Conservation (phyloP, 2,797 vertebrate genomes). For the Monodelphis domestica region DNA sequence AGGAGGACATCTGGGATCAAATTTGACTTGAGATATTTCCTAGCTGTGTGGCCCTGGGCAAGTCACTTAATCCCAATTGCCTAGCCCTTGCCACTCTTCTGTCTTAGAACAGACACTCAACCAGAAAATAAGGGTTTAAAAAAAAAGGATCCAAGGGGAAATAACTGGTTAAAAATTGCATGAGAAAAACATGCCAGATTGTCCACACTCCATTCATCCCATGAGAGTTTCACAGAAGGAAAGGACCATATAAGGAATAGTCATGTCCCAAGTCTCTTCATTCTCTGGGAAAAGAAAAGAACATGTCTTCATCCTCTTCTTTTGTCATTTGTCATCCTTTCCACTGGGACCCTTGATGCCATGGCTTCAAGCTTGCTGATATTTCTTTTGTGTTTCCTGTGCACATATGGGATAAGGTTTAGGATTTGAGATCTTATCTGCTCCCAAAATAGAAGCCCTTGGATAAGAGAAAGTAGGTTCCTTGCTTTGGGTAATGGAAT, state of each 20-base stretch:
- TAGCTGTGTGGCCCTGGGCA: too few species aligned
- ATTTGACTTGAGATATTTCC: too few species aligned
- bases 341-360: background rate
- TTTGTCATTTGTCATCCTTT: conserved; percentile 39
- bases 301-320: background rate
- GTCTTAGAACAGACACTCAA: too few species aligned
- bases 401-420: background rate
- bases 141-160: conserved; percentile 41
- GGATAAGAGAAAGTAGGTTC: conserved; percentile 4
- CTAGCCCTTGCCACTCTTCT: too few species aligned
- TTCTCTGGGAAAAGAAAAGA: conserved; percentile 24
- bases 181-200: background rate
- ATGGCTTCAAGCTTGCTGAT: background rate
- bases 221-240: conserved; percentile 15
- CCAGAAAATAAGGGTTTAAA: too few species aligned
- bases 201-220: background rate
- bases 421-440: conserved; percentile 47
- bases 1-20: too few species aligned
- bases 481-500: background rate
- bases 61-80: too few species aligned
- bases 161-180: background rate
- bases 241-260: background rate
- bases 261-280: conserved; percentile 1
- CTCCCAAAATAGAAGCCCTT: conserved; percentile 63
- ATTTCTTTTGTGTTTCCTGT: background rate